Evolutionary conservation across 1,140 invertebrate species (phyloP).

Genomic region (Acromyrmex charruanus): DNA sequence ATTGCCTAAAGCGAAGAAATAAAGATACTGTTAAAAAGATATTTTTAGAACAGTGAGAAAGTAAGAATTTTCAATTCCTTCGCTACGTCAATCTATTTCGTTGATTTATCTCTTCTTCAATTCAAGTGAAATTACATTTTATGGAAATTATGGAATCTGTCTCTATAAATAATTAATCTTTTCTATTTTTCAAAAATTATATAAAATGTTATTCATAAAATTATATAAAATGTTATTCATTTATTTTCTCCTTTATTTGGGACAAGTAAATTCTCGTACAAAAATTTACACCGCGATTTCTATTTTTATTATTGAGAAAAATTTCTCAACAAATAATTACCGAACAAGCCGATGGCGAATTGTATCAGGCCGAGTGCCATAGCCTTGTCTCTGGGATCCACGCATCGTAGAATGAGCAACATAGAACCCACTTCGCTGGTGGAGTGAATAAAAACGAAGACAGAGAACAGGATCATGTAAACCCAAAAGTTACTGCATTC

Average conservation of each 20-base stretch:
- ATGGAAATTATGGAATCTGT: not conserved
- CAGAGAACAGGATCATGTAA: constrained; percentile 95
- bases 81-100: not conserved
- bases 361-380: constrained; percentile 97
- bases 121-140: not conserved
- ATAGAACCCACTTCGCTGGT: constrained; percentile 97
- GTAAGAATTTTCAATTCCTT: not conserved
- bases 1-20: constrained; percentile 88
- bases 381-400: constrained; percentile 96
- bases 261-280: not conserved
- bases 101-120: not conserved
- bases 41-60: not conserved
- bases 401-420: constrained; percentile 95
- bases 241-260: not conserved
- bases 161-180: not conserved
- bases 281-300: not conserved
- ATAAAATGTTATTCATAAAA: not conserved
- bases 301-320: not conserved
- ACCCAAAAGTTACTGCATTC: constrained; percentile 93
- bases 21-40: not conserved
- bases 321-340: constrained; percentile 85
- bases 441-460: constrained; percentile 96
- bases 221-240: not conserved
- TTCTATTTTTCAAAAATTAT: not conserved
- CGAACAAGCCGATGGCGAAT: constrained; percentile 96